phyloP scores from a whole-genome alignment of 2,888 invertebrate species.

The Biston stratarius region DNA sequence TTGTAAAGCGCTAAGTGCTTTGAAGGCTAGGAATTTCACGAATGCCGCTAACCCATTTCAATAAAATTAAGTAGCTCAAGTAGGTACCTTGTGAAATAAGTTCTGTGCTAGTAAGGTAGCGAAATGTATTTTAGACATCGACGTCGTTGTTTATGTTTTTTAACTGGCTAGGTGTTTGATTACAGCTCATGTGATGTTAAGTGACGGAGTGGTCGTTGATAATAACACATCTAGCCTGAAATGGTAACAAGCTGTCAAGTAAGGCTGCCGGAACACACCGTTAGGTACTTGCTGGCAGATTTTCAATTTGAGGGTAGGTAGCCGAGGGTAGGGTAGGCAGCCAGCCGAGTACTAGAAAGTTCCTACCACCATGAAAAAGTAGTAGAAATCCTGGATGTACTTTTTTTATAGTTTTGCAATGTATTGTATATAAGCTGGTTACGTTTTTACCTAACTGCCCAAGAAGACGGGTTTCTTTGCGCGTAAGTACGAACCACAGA shows the following conservation, averaged over 20 bases:
- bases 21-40: slow-evolving; percentile 36
- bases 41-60: slow-evolving; percentile 37
- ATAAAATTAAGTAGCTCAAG: slow-evolving; percentile 40
- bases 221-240: too few relatives aligned
- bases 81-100: slow-evolving; percentile 29
- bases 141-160: too few relatives aligned
- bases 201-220: background rate
- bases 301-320: too few relatives aligned
- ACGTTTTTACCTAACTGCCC: background rate
- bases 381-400: background rate
- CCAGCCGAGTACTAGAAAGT: too few relatives aligned
- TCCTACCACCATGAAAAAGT: too few relatives aligned
- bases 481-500: too few relatives aligned
- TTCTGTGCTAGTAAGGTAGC: slow-evolving; percentile 13
- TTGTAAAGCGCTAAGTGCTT: slow-evolving; percentile 43
- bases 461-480: background rate
- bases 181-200: too few relatives aligned
- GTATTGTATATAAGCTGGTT: background rate
- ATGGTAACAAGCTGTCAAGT: too few relatives aligned
- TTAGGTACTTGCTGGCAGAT: too few relatives aligned
- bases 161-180: too few relatives aligned
- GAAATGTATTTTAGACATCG: background rate
- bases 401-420: background rate
- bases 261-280: too few relatives aligned
- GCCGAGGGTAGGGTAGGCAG: too few relatives aligned